Evolutionary conservation across 2,113 vertebrate genomes (phyloP), one percentile per base, ranked within the genome.

Genomic region (Peromyscus californicus): DNA sequence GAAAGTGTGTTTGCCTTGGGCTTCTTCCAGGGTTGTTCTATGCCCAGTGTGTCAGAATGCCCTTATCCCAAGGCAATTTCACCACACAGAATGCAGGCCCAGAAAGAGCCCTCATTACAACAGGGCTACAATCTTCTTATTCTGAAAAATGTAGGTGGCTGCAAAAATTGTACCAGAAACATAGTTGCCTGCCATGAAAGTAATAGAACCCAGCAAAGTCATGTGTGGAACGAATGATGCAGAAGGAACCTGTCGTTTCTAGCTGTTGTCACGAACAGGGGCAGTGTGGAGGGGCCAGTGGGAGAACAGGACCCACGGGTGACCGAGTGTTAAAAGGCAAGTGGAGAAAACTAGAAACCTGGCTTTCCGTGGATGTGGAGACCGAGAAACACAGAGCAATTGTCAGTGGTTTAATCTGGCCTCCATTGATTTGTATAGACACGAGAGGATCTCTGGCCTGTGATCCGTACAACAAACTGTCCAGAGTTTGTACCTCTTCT

Each of bases 81-180:
- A 45, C 78, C 63, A 69, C 42, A 3, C 12, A 65, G 24, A 69
- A 57, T 59, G 26, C 48, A 39, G 69, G 69, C 69, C 61, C 29
- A 39, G 26, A 2, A 1, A 15, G 36, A 42, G 70, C 63, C 48
- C 36, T 78, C 45, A 26, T 91, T 93, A 36, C 48, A 83, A 74
- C 69, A 17, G 26, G 5, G 11, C 31, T 36, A 33, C 48, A 31
- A 0, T n/a, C 9, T 91, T 94, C 89, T 96, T 72, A 65, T 75
- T 95, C 89, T 93, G 61, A 26, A 78, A 95, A 93, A 91, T 82
- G 54, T 72, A 51, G 39, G 69, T 69, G 26, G 70, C 54, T 92
- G 3, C 74, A 95, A 92, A 83, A 95, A 86, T 51, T 45, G n/a
- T 45, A 65, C 85, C 83, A 57, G 72, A 95, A 96, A 84, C 84